Evolutionary conservation across 2,113 vertebrate genomes (phyloP).

Genomic region (Casuarius casuarius): DNA sequence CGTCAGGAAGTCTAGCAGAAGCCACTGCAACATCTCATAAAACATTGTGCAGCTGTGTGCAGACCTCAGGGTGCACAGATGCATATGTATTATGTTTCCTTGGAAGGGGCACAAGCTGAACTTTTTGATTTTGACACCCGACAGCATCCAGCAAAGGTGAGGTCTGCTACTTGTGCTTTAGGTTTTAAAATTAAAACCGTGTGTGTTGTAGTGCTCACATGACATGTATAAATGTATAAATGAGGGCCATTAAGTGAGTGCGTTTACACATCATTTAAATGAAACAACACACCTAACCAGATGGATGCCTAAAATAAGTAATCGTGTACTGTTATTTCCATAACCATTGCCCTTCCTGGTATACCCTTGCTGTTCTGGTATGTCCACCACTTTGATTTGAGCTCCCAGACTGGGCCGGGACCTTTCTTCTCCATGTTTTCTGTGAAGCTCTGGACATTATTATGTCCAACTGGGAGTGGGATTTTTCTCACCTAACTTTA

Average conservation of each 20-base stretch:
- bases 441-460: background rate
- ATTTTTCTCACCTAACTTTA: background rate
- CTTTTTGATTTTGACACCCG: conserved; percentile 64
- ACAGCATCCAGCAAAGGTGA: conserved; percentile 70
- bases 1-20: conserved; percentile 68
- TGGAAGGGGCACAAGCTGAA: conserved; percentile 70
- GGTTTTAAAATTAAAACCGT: conserved; percentile 66
- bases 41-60: conserved; percentile 69
- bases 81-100: conserved; percentile 68
- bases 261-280: conserved; percentile 70
- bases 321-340: conserved; percentile 56
- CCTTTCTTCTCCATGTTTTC: background rate
- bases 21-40: conserved; percentile 74
- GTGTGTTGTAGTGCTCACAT: conserved; percentile 64
- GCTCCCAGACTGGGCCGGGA: background rate
- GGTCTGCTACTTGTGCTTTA: conserved; percentile 70
- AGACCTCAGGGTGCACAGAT: conserved; percentile 72
- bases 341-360: conserved; percentile 14
- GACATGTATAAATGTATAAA: conserved; percentile 62
- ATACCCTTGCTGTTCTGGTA: conserved; percentile 24
- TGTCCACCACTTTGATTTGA: conserved; percentile 30
- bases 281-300: conserved; percentile 67
- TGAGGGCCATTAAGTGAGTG: conserved; percentile 61
- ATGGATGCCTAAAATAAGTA: conserved; percentile 51
- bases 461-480: background rate